phyloP scores from a whole-genome alignment of 2,888 invertebrate species.

The Hymenopus coronatus region DNA sequence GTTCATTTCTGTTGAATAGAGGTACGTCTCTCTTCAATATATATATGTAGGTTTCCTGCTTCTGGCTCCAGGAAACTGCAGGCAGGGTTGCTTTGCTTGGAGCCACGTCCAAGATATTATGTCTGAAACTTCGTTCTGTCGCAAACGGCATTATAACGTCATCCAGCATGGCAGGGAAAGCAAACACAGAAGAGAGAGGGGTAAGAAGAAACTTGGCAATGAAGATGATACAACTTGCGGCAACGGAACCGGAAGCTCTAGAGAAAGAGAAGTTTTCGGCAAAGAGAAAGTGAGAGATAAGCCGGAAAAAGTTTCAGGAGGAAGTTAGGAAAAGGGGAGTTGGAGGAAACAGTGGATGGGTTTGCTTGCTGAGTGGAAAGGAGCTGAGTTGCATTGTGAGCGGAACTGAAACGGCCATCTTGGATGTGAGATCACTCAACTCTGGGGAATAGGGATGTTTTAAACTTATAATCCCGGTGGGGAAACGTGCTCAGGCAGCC shows the following conservation, averaged over 20 bases:
- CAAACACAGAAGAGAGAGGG: neutral
- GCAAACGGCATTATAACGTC: neutral
- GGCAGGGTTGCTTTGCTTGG: neutral
- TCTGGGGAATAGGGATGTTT: too few relatives aligned
- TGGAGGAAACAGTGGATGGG: neutral
- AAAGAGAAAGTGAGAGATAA: neutral
- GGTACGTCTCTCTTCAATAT: neutral
- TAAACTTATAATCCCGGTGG: too few relatives aligned
- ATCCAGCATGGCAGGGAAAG: neutral
- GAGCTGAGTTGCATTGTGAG: neutral
- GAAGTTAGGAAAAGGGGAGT: neutral
- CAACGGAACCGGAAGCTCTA: neutral
- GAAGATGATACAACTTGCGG: neutral
- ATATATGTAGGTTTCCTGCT: neutral
- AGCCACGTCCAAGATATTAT: neutral
- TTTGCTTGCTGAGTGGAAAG: neutral
- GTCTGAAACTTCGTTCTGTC: neutral
- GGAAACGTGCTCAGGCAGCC: too few relatives aligned
- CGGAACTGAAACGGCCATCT: neutral
- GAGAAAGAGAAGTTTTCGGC: neutral
- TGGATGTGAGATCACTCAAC: neutral
- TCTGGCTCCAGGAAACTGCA: neutral
- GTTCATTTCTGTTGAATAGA: neutral
- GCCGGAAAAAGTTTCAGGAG: neutral
- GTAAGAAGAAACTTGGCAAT: neutral